A percentile compares a stretch with the other conserved stretches of the same genome.
Conservation (phyloP, 1,140 invertebrate genomes). For the Macrobrachium rosenbergii region DNA sequence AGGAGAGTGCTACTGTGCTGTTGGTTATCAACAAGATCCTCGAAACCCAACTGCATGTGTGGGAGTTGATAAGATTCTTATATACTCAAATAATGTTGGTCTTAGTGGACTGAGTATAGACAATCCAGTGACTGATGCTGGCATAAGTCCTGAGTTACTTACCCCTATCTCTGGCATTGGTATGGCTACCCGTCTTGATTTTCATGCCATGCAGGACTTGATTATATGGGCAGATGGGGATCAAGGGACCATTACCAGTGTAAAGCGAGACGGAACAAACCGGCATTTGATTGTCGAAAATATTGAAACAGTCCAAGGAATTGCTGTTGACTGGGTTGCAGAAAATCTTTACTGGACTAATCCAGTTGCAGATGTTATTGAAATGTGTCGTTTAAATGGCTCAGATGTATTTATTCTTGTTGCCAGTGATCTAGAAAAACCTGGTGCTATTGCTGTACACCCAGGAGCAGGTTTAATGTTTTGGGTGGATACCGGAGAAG, state of each 20-base stretch:
- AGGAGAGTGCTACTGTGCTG: conserved; percentile 81
- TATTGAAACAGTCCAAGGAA: conserved; percentile 71
- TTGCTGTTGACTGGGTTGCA: conserved; percentile 73
- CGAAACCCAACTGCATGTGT: conserved; percentile 72
- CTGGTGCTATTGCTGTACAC: conserved; percentile 77
- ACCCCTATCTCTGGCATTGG: conserved; percentile 84
- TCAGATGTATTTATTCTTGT: conserved; percentile 73
- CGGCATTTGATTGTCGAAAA: conserved; percentile 75
- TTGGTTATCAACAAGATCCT: conserved; percentile 78
- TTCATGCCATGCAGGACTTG: conserved; percentile 73
- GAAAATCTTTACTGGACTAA: conserved; percentile 78
- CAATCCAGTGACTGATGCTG: conserved; percentile 41
- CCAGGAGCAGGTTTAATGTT: conserved; percentile 77
- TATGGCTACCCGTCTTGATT: conserved; percentile 83
- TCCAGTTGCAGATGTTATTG: conserved; percentile 75
- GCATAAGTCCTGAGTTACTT: conserved; percentile 69
- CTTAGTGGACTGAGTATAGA: conserved; percentile 76
- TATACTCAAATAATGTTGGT: conserved; percentile 84
- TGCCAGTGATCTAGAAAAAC: conserved; percentile 71
- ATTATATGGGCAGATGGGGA: conserved; percentile 82
- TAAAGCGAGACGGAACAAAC: conserved; percentile 83
- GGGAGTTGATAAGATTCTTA: conserved; percentile 75
- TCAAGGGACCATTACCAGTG: conserved; percentile 80
- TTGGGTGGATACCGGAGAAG: conserved; percentile 74
- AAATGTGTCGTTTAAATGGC: conserved; percentile 73